These are phyloP conservation scores for Eriocheir sinensis DNA, from an alignment of 1,140 invertebrate genomes.

Conservation along the genomic window DNA sequence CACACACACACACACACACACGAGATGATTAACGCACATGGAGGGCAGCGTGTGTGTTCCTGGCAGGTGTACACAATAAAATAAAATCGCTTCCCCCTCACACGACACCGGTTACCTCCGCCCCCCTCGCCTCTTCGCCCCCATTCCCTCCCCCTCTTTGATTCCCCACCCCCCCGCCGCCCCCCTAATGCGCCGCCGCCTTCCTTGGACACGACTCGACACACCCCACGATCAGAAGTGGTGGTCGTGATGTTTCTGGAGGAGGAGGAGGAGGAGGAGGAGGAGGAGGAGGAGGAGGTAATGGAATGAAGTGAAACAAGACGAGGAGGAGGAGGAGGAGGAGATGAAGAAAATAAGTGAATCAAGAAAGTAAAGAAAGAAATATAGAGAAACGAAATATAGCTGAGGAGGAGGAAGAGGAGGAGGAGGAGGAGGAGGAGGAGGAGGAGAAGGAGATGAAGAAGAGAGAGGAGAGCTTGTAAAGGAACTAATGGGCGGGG, in stretches of 20 bases:
- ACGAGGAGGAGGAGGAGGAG: not conserved
- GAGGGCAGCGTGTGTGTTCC: too few species aligned
- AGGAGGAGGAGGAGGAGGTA: not conserved
- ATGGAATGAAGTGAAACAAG: not conserved
- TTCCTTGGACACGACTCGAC: not conserved
- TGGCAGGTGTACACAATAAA: not conserved
- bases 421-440: not conserved
- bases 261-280: constrained; percentile 8
- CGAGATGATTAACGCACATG: not conserved
- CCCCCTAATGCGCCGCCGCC: too few species aligned
- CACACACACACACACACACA: too few species aligned
- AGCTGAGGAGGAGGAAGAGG: not conserved
- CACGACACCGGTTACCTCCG: not conserved
- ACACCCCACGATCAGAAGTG: constrained; percentile 1
- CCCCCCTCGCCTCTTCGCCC: not conserved
- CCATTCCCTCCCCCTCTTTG: not conserved
- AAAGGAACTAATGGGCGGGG: not conserved
- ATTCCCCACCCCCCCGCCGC: not conserved
- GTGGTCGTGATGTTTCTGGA: not conserved
- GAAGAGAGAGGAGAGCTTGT: not conserved
- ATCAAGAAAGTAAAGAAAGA: not conserved
- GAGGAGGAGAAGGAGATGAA: not conserved
- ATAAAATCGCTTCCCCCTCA: constrained; percentile 24
- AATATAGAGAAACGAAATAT: not conserved
- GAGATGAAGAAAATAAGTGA: not conserved